Evolutionary conservation across 2,113 vertebrate species (phyloP).

Genomic region (Tichodroma muraria): DNA sequence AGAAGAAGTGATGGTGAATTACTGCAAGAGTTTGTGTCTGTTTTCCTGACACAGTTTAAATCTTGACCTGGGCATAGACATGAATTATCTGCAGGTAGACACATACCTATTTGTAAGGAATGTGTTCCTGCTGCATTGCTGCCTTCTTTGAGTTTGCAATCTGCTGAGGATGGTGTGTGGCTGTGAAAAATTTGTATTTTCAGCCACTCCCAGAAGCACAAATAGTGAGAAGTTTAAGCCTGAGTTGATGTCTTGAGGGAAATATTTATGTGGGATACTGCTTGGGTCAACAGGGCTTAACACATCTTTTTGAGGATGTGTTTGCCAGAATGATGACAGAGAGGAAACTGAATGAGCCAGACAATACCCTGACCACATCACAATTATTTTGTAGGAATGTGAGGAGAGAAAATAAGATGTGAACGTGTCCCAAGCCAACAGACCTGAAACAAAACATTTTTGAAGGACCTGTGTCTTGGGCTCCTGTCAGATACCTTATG

Average conservation of each 20-base stretch:
- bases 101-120: not conserved
- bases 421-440: not conserved
- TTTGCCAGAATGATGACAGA: not conserved
- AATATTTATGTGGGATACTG: not conserved
- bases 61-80: not conserved
- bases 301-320: fast-evolving
- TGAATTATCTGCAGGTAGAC: not conserved
- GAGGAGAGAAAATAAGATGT: not conserved
- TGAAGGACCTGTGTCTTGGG: not conserved
- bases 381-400: not conserved
- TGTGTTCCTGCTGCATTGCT: not conserved
- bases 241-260: not conserved
- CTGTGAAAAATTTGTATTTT: not conserved
- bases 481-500: not conserved
- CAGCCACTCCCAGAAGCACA: not conserved
- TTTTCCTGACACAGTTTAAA: not conserved
- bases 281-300: not conserved
- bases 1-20: not conserved
- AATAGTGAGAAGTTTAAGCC: not conserved
- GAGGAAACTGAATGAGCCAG: not conserved
- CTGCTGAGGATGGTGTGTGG: not conserved
- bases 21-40: not conserved
- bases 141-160: not conserved
- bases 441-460: not conserved
- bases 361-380: not conserved